Evolutionary conservation across 2,113 vertebrate genomes (phyloP).

Genomic region (Pelmatolapia mariae): DNA sequence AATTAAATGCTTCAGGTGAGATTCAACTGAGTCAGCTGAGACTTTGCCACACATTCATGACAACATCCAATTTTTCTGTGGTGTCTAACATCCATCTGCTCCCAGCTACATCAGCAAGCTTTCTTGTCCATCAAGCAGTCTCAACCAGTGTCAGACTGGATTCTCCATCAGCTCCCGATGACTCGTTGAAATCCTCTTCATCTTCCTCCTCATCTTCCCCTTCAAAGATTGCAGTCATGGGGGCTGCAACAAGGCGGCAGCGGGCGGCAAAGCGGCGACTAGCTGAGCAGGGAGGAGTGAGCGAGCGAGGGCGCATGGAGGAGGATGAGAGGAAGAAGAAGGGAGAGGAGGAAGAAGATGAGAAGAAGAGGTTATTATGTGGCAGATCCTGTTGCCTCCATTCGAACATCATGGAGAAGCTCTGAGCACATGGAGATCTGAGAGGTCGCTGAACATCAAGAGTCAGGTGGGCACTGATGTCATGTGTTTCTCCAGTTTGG

Average conservation of each 20-base stretch:
- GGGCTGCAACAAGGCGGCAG: constrained; percentile 80
- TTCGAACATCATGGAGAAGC: not conserved
- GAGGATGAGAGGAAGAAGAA: not conserved
- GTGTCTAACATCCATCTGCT: not conserved
- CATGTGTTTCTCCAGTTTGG: not conserved
- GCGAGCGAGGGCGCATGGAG: constrained; percentile 68
- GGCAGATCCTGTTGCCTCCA: not conserved
- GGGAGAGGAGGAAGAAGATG: constrained; percentile 49
- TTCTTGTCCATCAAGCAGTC: not conserved
- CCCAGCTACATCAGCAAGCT: not conserved
- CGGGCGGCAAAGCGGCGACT: constrained; percentile 83
- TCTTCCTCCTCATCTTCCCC: constrained; percentile 54
- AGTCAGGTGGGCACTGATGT: constrained; percentile 28
- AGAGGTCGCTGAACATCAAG: not conserved
- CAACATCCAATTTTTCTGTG: not conserved
- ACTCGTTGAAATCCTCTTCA: not conserved
- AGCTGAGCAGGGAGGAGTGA: constrained; percentile 84
- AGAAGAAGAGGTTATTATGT: constrained; percentile 54
- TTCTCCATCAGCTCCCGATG: not conserved
- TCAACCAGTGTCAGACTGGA: not conserved
- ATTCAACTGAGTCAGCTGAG: not conserved
- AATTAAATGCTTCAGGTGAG: not conserved
- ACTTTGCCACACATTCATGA: not conserved
- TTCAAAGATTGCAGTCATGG: constrained; percentile 91
- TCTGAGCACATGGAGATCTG: not conserved